These are phyloP conservation scores for Sinocyclocheilus grahami DNA, from an alignment of 2,113 vertebrate species.

Conservation along the genomic window DNA sequence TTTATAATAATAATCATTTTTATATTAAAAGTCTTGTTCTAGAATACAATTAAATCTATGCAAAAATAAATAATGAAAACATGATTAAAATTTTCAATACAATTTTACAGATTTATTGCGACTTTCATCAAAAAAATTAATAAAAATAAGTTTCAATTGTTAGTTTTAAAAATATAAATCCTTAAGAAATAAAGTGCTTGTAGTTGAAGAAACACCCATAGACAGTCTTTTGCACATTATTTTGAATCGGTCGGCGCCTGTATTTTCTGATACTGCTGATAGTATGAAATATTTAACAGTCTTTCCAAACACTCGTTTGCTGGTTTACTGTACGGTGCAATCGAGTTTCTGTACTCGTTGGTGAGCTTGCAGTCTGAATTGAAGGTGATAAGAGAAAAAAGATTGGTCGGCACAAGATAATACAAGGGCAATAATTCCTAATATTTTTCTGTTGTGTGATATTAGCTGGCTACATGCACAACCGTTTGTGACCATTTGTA, in stretches of 20 bases:
- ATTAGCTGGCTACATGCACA: neutral
- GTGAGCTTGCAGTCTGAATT: neutral
- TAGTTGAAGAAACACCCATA: neutral
- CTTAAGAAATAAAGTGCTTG: neutral
- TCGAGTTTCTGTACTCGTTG: too few relatives aligned
- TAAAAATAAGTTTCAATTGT: too few relatives aligned
- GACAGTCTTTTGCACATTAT: conserved; percentile 25
- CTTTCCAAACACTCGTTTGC: conserved; percentile 59
- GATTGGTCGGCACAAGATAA: neutral
- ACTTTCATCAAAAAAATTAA: too few relatives aligned
- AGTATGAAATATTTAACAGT: conserved; percentile 71
- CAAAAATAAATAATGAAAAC: too few relatives aligned
- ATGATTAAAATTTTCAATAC: neutral
- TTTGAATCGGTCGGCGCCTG: conserved; percentile 13
- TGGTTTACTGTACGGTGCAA: conserved; percentile 45
- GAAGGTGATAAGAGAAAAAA: neutral
- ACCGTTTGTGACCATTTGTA: neutral
- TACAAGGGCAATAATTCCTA: neutral
- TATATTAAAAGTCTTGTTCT: too few relatives aligned
- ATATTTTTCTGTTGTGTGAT: neutral
- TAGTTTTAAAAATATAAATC: too few relatives aligned
- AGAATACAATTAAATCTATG: too few relatives aligned
- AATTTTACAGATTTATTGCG: neutral
- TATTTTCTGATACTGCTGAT: conserved; percentile 58
- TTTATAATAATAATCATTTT: too few relatives aligned